Conservation (phyloP, 2,888 invertebrate species). For the Gisinianus flammeolus region DNA sequence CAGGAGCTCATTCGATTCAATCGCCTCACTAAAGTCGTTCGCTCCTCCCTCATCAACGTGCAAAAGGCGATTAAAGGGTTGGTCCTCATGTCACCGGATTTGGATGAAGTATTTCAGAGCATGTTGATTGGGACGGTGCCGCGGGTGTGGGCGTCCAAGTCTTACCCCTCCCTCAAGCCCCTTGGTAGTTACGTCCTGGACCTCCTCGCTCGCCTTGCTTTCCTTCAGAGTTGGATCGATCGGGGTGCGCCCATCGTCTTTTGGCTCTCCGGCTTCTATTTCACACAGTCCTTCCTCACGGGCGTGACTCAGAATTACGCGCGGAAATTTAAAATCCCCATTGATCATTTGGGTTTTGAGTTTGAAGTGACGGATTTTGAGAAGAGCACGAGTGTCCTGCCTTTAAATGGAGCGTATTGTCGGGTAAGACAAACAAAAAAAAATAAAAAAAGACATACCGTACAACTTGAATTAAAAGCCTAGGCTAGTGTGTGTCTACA, state of each 20-base stretch:
- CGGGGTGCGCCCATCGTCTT: slow-evolving; percentile 80
- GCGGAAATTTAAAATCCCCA: slow-evolving; percentile 87
- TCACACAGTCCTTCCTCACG: slow-evolving; percentile 93
- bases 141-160: slow-evolving; percentile 79
- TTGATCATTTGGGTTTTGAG: slow-evolving; percentile 83
- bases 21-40: slow-evolving; percentile 71
- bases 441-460: no score
- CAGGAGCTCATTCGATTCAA: slow-evolving; percentile 85
- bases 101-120: slow-evolving; percentile 84
- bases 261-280: slow-evolving; percentile 94
- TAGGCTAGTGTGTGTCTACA: no score
- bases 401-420: slow-evolving; percentile 37
- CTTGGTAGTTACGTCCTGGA: slow-evolving; percentile 65
- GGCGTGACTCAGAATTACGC: slow-evolving; percentile 92
- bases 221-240: slow-evolving; percentile 77
- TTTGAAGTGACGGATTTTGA: slow-evolving; percentile 72
- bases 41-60: slow-evolving; percentile 76
- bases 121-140: slow-evolving; percentile 85
- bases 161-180: slow-evolving; percentile 90
- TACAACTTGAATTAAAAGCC: no score
- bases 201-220: slow-evolving; percentile 73
- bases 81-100: slow-evolving; percentile 81
- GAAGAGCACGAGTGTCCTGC: slow-evolving; percentile 65
- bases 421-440: slow-evolving; percentile 26
- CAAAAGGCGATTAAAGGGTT: slow-evolving; percentile 84